phyloP scores from a whole-genome alignment of 2,797 vertebrate genomes.

The Sarcoramphus papa region DNA sequence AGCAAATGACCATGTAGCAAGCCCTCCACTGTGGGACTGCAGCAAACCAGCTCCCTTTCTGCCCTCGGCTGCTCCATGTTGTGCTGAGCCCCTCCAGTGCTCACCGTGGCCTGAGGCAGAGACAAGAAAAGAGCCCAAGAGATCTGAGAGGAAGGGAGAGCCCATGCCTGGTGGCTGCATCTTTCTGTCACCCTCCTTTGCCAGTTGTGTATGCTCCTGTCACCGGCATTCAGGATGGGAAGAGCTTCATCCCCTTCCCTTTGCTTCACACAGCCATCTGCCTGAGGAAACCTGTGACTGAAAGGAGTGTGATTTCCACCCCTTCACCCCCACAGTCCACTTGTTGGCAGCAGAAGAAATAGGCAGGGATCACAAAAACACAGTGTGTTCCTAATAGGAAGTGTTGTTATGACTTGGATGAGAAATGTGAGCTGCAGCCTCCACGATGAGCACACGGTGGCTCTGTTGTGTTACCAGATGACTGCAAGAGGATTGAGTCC shows the following conservation, averaged over 20 bases:
- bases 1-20: neutral
- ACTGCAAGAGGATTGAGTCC: neutral
- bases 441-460: neutral
- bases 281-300: neutral
- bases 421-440: neutral
- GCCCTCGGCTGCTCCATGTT: neutral
- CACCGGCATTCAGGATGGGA: neutral
- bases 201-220: neutral
- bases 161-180: too few species aligned
- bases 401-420: neutral
- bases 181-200: neutral
- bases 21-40: neutral
- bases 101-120: too few species aligned
- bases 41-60: neutral
- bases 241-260: neutral
- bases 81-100: neutral
- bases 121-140: neutral
- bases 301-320: neutral
- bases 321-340: fast-evolving
- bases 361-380: neutral
- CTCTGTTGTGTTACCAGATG: neutral
- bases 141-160: neutral
- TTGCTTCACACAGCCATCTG: neutral
- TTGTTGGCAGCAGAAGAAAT: neutral
- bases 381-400: neutral